phyloP scores from a whole-genome alignment of 1,140 invertebrate genomes.

The Lepidurus arcticus region DNA sequence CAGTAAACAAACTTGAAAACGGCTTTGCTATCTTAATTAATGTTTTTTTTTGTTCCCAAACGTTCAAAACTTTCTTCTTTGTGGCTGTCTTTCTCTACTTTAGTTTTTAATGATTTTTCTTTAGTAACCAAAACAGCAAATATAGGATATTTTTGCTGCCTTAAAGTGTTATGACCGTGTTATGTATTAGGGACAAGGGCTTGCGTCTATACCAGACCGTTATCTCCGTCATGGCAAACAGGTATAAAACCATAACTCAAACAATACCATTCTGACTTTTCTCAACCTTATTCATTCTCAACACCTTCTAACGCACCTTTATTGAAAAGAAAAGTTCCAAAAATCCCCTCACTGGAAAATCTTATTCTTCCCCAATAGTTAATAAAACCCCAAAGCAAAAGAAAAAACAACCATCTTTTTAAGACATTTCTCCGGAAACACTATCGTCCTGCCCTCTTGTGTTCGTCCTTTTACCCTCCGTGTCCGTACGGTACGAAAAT shows the following conservation, averaged over 20 bases:
- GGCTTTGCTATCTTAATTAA: too few relatives aligned
- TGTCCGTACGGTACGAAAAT: too few relatives aligned
- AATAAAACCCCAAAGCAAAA: too few relatives aligned
- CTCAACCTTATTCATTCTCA: conserved; percentile 22
- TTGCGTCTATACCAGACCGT: conserved; percentile 72
- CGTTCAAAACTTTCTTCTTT: conserved; percentile 31
- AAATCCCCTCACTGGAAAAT: background rate
- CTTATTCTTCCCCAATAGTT: background rate
- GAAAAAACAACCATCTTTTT: too few relatives aligned
- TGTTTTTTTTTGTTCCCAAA: too few relatives aligned
- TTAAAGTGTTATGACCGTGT: conserved; percentile 4
- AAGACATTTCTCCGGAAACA: too few relatives aligned
- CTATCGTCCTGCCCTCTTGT: too few relatives aligned
- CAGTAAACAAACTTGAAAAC: too few relatives aligned
- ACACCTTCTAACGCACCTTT: conserved; percentile 21
- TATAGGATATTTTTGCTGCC: background rate
- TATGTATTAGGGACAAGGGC: conserved; percentile 31
- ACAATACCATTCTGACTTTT: conserved; percentile 15
- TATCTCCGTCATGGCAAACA: conserved; percentile 82
- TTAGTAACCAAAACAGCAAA: too few relatives aligned
- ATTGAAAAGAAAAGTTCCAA: background rate
- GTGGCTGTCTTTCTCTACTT: conserved; percentile 46
- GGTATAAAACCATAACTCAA: conserved; percentile 55
- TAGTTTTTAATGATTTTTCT: conserved; percentile 51
- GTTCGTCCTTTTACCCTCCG: too few relatives aligned